Percentiles rank a stretch among this genome's conserved stretches.
Evolutionary conservation across 2,888 invertebrate species (phyloP).

Genomic region (Seira ritae): DNA sequence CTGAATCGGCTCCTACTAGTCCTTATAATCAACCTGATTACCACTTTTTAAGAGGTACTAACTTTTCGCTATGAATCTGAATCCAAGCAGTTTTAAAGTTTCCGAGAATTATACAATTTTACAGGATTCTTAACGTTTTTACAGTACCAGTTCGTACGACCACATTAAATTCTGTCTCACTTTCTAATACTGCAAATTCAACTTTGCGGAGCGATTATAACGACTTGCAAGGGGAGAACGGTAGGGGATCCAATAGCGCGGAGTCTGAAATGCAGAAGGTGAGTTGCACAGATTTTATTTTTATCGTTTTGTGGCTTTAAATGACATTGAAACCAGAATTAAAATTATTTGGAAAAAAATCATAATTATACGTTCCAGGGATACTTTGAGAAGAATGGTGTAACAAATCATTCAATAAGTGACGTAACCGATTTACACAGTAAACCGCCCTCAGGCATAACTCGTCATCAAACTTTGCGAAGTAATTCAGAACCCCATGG

Average conservation of each 20-base stretch:
- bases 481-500: constrained; percentile 56
- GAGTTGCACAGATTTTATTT: not conserved
- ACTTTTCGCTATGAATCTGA: too few relatives aligned
- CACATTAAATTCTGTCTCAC: too few relatives aligned
- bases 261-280: constrained; percentile 59
- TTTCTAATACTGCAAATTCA: too few relatives aligned
- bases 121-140: too few relatives aligned
- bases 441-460: constrained; percentile 40
- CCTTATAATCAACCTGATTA: constrained; percentile 20
- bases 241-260: too few relatives aligned
- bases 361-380: constrained; percentile 14
- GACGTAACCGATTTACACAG: constrained; percentile 41
- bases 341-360: not conserved
- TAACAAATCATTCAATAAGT: constrained; percentile 35
- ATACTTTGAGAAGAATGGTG: constrained; percentile 39
- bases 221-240: too few relatives aligned
- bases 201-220: too few relatives aligned
- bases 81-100: too few relatives aligned
- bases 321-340: not conserved
- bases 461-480: constrained; percentile 40
- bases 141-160: too few relatives aligned
- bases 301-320: not conserved
- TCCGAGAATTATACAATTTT: too few relatives aligned
- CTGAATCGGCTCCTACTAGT: constrained; percentile 43
- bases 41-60: constrained; percentile 36